phyloP scores from a whole-genome alignment of 2,888 invertebrate genomes.

The Siphonodentalium dalli region DNA sequence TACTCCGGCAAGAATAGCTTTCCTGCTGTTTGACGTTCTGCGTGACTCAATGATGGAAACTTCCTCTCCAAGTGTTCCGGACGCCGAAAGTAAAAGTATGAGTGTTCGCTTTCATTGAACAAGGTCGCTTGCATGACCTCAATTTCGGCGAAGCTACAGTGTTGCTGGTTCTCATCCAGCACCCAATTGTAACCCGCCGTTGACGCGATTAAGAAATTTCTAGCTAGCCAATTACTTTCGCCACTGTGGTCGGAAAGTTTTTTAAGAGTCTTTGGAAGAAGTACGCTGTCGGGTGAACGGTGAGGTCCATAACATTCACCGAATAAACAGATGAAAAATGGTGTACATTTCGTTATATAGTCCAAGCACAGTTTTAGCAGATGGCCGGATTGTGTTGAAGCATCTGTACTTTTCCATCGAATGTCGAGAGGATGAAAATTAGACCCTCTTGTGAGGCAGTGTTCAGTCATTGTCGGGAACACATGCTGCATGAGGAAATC shows the following conservation, averaged over 20 bases:
- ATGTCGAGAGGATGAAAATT: slow-evolving; percentile 56
- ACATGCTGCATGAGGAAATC: slow-evolving; percentile 40
- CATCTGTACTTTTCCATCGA: slow-evolving; percentile 44
- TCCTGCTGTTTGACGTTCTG: slow-evolving; percentile 27
- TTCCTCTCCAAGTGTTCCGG: slow-evolving; percentile 49
- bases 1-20: slow-evolving; percentile 38
- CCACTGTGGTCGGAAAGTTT: slow-evolving; percentile 25
- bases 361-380: slow-evolving; percentile 47
- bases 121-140: slow-evolving; percentile 58
- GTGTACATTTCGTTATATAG: slow-evolving; percentile 46
- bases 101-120: slow-evolving; percentile 43
- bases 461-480: slow-evolving; percentile 49
- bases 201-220: slow-evolving; percentile 51
- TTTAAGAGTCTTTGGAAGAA: slow-evolving; percentile 31
- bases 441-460: slow-evolving; percentile 47
- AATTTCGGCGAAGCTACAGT: slow-evolving; percentile 57
- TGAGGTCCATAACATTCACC: slow-evolving; percentile 61
- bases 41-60: slow-evolving; percentile 25
- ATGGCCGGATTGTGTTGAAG: slow-evolving; percentile 39
- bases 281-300: slow-evolving; percentile 33
- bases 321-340: slow-evolving; percentile 58
- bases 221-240: slow-evolving; percentile 47
- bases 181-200: slow-evolving; percentile 59
- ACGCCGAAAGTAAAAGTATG: slow-evolving; percentile 60
- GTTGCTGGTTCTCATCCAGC: slow-evolving; percentile 47